These are phyloP conservation scores for Heliothis virescens DNA, from an alignment of 1,140 invertebrate genomes.

Conservation along the genomic window DNA sequence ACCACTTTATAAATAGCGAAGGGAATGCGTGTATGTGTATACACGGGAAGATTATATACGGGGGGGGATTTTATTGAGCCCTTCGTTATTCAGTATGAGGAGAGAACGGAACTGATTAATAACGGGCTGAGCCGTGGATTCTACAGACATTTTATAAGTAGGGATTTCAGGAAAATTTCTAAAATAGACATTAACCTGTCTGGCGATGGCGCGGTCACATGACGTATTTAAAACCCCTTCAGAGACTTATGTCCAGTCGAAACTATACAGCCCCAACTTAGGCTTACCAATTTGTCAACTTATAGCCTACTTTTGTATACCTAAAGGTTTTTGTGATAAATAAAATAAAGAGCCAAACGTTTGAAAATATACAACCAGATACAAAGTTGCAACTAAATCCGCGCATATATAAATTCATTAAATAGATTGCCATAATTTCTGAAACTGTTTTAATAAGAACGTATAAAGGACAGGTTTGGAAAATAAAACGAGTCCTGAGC, in stretches of 20 bases:
- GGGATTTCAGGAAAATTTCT: conserved; percentile 6
- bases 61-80: conserved; percentile 73
- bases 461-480: conserved; percentile 3
- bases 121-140: conserved; percentile 5
- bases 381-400: too few relatives aligned
- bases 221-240: not conserved
- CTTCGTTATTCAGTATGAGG: conserved; percentile 49
- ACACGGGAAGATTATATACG: conserved; percentile 62
- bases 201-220: not conserved
- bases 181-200: conserved; percentile 28
- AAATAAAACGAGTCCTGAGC: conserved; percentile 34
- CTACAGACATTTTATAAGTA: conserved; percentile 27
- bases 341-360: too few relatives aligned
- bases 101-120: conserved; percentile 30
- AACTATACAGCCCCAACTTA: too few relatives aligned
- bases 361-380: too few relatives aligned
- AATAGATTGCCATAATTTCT: too few relatives aligned
- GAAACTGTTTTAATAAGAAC: conserved; percentile 12
- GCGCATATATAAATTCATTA: too few relatives aligned
- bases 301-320: too few relatives aligned
- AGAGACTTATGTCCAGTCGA: not conserved
- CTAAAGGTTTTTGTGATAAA: too few relatives aligned
- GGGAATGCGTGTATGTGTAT: conserved; percentile 65
- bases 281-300: too few relatives aligned
- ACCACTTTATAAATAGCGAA: conserved; percentile 75